phyloP scores from a whole-genome alignment of 2,113 vertebrate genomes.

The Prunella fulvescens region DNA sequence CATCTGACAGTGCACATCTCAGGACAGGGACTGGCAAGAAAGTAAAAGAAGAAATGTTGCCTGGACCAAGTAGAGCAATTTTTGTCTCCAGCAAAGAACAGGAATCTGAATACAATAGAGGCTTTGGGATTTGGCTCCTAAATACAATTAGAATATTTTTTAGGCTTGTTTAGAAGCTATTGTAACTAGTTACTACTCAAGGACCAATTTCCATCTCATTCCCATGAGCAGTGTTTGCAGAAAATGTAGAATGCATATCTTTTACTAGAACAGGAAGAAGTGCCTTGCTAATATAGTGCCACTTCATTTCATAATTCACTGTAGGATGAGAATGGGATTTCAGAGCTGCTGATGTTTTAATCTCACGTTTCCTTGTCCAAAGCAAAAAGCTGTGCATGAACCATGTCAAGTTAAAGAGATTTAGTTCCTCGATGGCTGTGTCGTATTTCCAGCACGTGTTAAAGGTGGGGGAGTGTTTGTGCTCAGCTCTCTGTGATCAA shows the following conservation, averaged over 20 bases:
- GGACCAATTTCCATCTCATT: constrained; percentile 3
- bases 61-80: neutral
- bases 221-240: neutral
- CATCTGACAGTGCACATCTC: neutral
- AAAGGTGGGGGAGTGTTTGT: neutral
- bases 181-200: constrained; percentile 8
- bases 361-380: neutral
- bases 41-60: neutral
- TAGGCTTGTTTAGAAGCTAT: neutral
- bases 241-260: constrained; percentile 8
- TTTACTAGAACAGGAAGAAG: constrained; percentile 24
- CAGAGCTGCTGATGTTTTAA: constrained; percentile 1
- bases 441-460: neutral
- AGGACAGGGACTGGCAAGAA: neutral
- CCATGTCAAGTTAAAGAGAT: neutral
- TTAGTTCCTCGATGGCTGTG: neutral
- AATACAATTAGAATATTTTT: constrained; percentile 4
- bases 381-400: neutral
- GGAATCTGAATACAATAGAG: neutral
- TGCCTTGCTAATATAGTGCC: neutral
- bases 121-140: neutral
- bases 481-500: neutral
- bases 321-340: neutral
- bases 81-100: neutral
- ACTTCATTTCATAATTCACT: constrained; percentile 19